phyloP scores from a whole-genome alignment of 2,113 vertebrate species.

The Cacatua alba region DNA sequence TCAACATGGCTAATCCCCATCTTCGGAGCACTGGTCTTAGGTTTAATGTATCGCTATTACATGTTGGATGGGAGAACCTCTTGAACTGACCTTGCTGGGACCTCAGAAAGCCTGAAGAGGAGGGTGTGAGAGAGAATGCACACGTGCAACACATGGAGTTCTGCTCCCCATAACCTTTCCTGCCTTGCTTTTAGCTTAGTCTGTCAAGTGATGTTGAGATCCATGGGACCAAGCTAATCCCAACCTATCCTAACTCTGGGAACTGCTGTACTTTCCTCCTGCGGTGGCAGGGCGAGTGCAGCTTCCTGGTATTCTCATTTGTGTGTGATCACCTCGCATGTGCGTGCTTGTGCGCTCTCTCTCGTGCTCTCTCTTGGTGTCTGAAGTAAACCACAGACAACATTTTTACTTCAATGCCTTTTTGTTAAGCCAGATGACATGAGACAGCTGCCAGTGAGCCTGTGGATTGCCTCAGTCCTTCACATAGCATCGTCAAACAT shows the following conservation, averaged over 20 bases:
- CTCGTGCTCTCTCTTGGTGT: not conserved
- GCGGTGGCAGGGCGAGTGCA: not conserved
- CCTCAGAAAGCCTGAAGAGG: constrained; percentile 17
- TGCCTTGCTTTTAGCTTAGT: constrained; percentile 11
- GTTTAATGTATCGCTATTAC: constrained; percentile 90
- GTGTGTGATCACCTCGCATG: not conserved
- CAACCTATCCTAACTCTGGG: not conserved
- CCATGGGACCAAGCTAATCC: constrained; percentile 30
- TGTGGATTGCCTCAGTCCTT: not conserved
- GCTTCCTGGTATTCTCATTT: not conserved
- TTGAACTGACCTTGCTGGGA: constrained; percentile 55
- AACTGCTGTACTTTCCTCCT: not conserved
- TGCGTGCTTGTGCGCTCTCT: not conserved
- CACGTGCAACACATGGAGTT: not conserved
- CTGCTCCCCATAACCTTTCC: not conserved
- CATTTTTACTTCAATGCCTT: constrained; percentile 38
- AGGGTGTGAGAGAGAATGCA: constrained; percentile 2
- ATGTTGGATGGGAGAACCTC: constrained; percentile 82
- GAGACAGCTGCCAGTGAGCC: not conserved
- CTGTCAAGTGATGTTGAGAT: not conserved
- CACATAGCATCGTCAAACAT: not conserved
- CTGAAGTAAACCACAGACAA: not conserved
- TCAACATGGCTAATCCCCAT: constrained; percentile 87
- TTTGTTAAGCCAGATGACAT: not conserved
- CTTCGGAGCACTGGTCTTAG: constrained; percentile 78